These are phyloP conservation scores for Poeciliopsis presidionis DNA, from an alignment of 2,797 vertebrate genomes.

Conservation along the genomic window DNA sequence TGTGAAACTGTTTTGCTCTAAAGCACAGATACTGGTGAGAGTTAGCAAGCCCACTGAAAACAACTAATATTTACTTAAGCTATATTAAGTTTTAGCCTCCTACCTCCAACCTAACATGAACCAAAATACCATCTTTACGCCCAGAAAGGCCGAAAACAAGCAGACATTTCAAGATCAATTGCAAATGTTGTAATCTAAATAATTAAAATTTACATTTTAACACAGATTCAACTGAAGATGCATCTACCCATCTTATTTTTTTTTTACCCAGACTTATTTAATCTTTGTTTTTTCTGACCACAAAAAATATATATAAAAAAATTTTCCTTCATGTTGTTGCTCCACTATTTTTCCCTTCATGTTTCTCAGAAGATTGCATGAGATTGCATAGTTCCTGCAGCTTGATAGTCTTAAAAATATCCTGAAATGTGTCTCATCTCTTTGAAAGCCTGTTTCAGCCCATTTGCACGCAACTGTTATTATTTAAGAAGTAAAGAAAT, in stretches of 20 bases:
- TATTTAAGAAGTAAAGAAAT: not conserved
- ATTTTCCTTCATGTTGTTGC: not conserved
- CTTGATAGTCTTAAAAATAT: not conserved
- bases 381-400: not conserved
- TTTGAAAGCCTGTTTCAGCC: not conserved
- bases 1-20: not conserved
- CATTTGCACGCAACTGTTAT: slow-evolving; percentile 8
- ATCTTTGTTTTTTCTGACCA: not conserved
- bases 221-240: not conserved
- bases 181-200: not conserved
- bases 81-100: slow-evolving; percentile 1
- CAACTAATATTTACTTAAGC: slow-evolving; percentile 7
- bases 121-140: not conserved
- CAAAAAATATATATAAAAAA: not conserved
- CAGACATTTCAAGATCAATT: not conserved
- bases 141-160: not conserved
- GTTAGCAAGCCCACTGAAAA: not conserved
- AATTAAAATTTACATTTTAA: not conserved
- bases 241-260: not conserved
- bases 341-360: not conserved
- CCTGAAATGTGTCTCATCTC: not conserved
- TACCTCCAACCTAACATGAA: slow-evolving; percentile 1
- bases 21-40: not conserved
- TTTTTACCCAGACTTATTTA: not conserved
- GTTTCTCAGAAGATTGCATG: not conserved